A percentile compares a stretch with the other conserved stretches of the same genome.
These are phyloP conservation scores for Stomatorhinus ivindoensis DNA, from an alignment of 2,113 vertebrate species.

Conservation along the genomic window DNA sequence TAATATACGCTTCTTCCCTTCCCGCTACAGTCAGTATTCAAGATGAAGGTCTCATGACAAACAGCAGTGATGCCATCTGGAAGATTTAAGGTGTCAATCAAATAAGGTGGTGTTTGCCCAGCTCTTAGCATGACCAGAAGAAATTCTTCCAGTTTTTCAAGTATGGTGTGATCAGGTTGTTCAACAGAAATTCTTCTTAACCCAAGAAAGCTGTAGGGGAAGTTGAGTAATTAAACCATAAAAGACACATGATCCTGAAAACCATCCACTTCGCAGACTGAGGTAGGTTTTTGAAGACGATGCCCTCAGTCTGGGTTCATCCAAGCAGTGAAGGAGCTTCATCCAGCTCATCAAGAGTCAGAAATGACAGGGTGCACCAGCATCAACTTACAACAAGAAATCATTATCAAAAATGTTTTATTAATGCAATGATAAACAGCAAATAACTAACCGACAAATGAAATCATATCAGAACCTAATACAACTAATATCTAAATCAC, in stretches of 20 bases:
- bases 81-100: not conserved
- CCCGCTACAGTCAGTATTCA: not conserved
- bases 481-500: conserved; percentile 12
- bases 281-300: not conserved
- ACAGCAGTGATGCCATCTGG: not conserved
- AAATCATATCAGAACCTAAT: conserved; percentile 10
- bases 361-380: not conserved
- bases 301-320: not conserved
- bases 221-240: not conserved
- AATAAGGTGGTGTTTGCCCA: not conserved
- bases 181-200: not conserved
- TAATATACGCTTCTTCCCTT: not conserved
- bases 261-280: not conserved
- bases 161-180: not conserved
- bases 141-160: not conserved
- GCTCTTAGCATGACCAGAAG: not conserved
- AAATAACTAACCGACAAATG: conserved; percentile 6
- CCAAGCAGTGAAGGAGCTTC: not conserved
- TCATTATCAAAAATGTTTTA: conserved; percentile 17
- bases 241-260: not conserved
- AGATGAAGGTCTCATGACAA: not conserved
- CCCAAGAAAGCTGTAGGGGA: not conserved
- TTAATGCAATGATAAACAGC: conserved; percentile 20
- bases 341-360: not conserved
- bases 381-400: not conserved